These are phyloP conservation scores for Mycteria americana DNA, from an alignment of 2,797 vertebrate genomes.

Conservation along the genomic window DNA sequence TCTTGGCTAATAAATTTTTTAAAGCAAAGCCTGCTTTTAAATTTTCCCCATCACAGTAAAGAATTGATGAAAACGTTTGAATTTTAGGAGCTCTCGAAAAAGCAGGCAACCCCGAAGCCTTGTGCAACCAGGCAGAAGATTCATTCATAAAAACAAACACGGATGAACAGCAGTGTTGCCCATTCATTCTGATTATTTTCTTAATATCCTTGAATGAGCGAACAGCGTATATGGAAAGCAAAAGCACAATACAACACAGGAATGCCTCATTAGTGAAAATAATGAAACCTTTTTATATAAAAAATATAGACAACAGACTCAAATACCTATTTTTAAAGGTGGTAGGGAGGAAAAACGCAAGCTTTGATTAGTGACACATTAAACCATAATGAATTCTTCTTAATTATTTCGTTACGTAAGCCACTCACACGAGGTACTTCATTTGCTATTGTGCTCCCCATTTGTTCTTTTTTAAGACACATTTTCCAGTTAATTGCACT, in stretches of 20 bases:
- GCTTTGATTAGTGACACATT: background rate
- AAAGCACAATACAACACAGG: accelerated
- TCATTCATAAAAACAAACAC: background rate
- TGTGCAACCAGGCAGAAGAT: background rate
- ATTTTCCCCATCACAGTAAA: background rate
- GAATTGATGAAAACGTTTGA: background rate
- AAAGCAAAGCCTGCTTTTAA: background rate
- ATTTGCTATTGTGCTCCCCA: background rate
- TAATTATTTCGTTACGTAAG: background rate
- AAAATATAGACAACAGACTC: background rate
- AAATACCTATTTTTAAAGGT: background rate
- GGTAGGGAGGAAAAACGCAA: background rate
- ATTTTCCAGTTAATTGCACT: background rate
- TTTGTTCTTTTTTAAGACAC: conserved; percentile 11
- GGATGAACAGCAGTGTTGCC: background rate
- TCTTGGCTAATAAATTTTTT: background rate
- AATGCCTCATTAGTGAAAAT: background rate
- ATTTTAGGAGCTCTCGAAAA: background rate
- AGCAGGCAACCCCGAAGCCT: background rate
- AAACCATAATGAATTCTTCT: background rate
- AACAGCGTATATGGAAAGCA: background rate
- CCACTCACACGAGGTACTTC: background rate
- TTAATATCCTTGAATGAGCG: background rate
- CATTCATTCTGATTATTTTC: background rate
- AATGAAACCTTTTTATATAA: background rate